phyloP scores from a whole-genome alignment of 64 coral and sea anemone species.

The Astreopora myriophthalma region DNA sequence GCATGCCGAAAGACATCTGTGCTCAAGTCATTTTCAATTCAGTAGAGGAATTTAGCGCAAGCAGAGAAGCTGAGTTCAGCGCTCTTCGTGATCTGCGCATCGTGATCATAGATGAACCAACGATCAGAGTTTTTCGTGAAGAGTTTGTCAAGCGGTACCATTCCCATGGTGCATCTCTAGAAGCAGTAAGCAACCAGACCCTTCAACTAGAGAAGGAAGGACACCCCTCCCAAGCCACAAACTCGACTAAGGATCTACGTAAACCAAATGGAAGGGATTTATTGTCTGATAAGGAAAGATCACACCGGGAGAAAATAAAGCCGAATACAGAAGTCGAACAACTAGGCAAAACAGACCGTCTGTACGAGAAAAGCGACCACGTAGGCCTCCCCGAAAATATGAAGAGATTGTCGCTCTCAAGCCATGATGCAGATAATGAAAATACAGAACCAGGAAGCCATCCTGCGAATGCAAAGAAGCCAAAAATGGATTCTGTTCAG shows the following conservation, averaged over 20 bases:
- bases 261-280: neutral
- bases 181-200: neutral
- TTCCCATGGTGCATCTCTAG: neutral
- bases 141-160: constrained; percentile 65
- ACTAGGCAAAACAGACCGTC: neutral
- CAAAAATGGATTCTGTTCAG: neutral
- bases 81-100: constrained; percentile 62
- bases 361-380: neutral
- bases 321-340: neutral
- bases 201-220: neutral
- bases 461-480: neutral
- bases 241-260: neutral
- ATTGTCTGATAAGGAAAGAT: neutral
- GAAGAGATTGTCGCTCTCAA: neutral
- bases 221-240: neutral
- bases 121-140: constrained; percentile 30
- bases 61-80: neutral
- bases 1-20: constrained; percentile 64
- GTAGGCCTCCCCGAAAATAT: neutral
- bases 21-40: constrained; percentile 78
- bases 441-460: neutral
- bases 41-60: constrained; percentile 28
- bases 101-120: constrained; percentile 72
- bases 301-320: too few species aligned
- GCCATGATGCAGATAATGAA: neutral